Evolutionary conservation across 2,113 vertebrate genomes (phyloP), one percentile per base, ranked within the genome.

Genomic region (Pristiophorus japonicus): DNA sequence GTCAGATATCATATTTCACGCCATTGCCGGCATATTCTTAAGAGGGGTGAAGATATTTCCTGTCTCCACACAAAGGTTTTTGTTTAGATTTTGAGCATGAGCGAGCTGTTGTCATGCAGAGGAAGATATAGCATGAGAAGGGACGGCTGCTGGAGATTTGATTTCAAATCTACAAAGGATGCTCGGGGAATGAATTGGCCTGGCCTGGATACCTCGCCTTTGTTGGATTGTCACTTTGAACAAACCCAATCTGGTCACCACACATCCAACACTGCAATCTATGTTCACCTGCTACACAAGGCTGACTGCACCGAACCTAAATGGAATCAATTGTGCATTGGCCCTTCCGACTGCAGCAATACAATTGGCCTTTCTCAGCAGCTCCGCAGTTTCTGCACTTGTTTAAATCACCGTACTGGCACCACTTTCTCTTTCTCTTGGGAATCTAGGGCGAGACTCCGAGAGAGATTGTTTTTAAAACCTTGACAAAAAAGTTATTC

Each of bases 71-170:
- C 42, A 94, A 94, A 94, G 65, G 65, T 30, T 70, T 94, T 94
- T 73, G 93, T 94, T 94, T 94, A 45, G 66, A 94, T 94, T 94
- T 70, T 94, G 63, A 94, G 93, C 93, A 94, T 94, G 93, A 94
- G 93, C 65, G 27, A 94, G 93, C 66, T 70, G 93, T 70, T 51
- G 63, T 94, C 65, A 94, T 51, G 93, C 65, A 94, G 63, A 94
- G 93, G 63, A 51, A 34, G 93, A 94, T 65, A 94, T 94, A 94
- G 66, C 93, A 94, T 30, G 93, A 47, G 93, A 67, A 70, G 65
- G 93, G 65, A 70, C 63, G 66, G 93, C 93, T 47, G 93, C 42
- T 45, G 66, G 93, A 51, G 93, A 94, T 94, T 94, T 70, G 93
- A 70, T 94, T 94, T 94, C 93, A 94, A 47, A 73, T 70, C 66